Evolutionary conservation across 2,797 vertebrate genomes (phyloP), one percentile per base, ranked within the genome.

Genomic region (Pseudochirops corinnae): DNA sequence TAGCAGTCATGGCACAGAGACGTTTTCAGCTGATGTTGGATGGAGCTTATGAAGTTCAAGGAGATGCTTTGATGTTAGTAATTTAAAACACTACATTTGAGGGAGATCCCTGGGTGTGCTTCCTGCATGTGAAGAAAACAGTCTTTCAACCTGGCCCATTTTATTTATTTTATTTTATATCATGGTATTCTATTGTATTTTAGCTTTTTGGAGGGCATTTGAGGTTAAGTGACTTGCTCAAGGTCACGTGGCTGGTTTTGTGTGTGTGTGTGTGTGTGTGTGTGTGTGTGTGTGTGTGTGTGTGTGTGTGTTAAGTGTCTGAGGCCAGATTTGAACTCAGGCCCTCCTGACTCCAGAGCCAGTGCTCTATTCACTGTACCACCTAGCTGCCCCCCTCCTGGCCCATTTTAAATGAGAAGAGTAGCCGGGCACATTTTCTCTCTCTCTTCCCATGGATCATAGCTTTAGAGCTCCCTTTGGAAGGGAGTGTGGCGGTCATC

Each of bases 1-100:
- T 95, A 55, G 93, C n/a, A 39, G n/a, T 74, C 67, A 9, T 39
- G 26, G 74, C 96, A 53, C 50, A 39, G 92, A 6, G 91, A 2
- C 91, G 93, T 96, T 94, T 96, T 55, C 74, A 91, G 87, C 90
- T 60, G 92, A 82, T 4, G 9, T 60, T 56, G 18, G 26, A 92
- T 67, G 29, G 92, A 33, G 93, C 29, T 94, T 52, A 5, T 56
- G 56, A 62, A 67, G 57, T 95, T 93, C 50, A 56, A 92, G 52
- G 58, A 95, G 92, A 26, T 16, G 10, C 39, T 90, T 92, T 55
- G 53, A 12, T 56, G 93, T 90, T 39, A 3, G 62, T 90, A 31
- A 92, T 90, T 92, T 90, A 93, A 92, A 93, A 55, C 4, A 3
- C 14, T 91, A 6, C 46, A 50, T 6, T 82, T 53, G 58, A 91